Evolutionary conservation across 2,113 vertebrate genomes (phyloP).

Genomic region (Entomyzon cyanotis): DNA sequence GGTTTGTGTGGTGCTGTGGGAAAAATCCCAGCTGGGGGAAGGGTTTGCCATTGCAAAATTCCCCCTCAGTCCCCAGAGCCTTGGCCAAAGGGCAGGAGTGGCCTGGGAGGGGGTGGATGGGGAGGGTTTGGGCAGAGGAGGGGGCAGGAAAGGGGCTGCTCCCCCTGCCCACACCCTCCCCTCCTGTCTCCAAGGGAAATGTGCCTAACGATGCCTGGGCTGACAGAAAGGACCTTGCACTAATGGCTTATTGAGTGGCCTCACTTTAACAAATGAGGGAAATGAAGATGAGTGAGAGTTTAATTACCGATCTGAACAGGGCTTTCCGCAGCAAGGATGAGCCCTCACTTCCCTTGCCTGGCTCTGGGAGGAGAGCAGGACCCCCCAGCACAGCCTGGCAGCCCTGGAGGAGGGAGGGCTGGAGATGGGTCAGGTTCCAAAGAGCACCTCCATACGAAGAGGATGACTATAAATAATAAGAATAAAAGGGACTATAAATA

Average conservation of each 20-base stretch:
- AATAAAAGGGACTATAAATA: constrained; percentile 61
- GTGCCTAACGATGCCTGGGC: background rate
- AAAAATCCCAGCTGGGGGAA: background rate
- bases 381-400: background rate
- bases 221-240: background rate
- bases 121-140: background rate
- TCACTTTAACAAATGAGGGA: constrained; percentile 35
- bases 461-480: constrained; percentile 33
- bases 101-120: background rate
- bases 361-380: background rate
- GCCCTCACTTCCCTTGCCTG: accelerated
- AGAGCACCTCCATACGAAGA: background rate
- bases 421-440: background rate
- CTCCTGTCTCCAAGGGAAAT: background rate
- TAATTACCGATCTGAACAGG: background rate
- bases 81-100: background rate
- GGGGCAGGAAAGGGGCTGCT: background rate
- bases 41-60: background rate
- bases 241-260: constrained; percentile 50
- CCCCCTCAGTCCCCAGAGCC: background rate
- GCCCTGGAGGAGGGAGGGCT: background rate
- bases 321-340: background rate
- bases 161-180: background rate
- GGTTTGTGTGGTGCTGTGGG: background rate
- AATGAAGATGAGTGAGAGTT: constrained; percentile 63